Conservation (phyloP, 2,113 vertebrate species). For the Lycocorax pyrrhopterus region DNA sequence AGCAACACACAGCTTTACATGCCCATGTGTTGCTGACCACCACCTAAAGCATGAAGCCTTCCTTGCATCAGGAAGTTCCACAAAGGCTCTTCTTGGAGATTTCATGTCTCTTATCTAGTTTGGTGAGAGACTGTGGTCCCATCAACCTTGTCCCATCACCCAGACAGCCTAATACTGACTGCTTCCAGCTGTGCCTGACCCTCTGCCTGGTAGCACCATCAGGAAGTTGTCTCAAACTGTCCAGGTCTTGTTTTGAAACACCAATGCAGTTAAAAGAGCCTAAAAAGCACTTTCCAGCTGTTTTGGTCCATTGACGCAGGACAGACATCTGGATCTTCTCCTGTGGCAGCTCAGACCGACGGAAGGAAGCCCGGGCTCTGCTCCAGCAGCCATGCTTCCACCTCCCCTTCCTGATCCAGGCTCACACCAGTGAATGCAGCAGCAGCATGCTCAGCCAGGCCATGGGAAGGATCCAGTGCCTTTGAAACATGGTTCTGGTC, state of each 20-base stretch:
- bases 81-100: not conserved
- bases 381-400: not conserved
- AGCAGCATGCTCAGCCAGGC: not conserved
- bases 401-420: not conserved
- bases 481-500: not conserved
- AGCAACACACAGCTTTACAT: not conserved
- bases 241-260: not conserved
- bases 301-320: not conserved
- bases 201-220: accelerated
- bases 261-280: not conserved
- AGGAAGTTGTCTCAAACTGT: not conserved
- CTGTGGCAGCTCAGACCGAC: not conserved
- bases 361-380: not conserved
- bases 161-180: not conserved
- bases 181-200: accelerated
- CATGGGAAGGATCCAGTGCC: not conserved
- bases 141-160: not conserved
- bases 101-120: not conserved
- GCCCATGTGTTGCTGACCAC: not conserved
- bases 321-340: not conserved
- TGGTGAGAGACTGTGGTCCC: not conserved
- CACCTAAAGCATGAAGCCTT: not conserved
- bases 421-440: not conserved
- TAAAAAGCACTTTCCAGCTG: not conserved
- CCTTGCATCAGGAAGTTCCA: not conserved